Base-by-base conservation (phyloP, 2,888 invertebrate genomes). In the Polydrusus pterygomalis region DNA sequence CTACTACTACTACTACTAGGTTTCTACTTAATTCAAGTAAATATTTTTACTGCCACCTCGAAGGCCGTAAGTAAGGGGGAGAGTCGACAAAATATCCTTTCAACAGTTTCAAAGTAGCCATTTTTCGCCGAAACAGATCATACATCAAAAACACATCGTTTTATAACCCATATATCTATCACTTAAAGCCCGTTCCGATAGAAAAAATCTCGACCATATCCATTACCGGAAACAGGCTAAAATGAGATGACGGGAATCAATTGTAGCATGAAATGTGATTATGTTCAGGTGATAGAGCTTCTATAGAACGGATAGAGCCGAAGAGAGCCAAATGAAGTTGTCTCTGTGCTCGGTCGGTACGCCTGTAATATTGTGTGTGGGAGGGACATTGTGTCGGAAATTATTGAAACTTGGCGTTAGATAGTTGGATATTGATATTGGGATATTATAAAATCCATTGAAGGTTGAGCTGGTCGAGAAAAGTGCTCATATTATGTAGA, bases 261-360 rank as follows among this genome's bases (percentile, higher is more conserved):
- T 69, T 69, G 45, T 69, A 47, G 58, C 54, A 69, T 69, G 47
- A 58, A 69, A 58, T 15, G 56, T 58, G 69, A 69, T 69, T 60
- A 60, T 34, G 18, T 60, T 69, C 69, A 47, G 58, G 58, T 51
- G 69, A 69, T 58, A 69, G 69, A 69, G 69, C 69, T 20, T 58
- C 20, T 69, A 40, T 69, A 60, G 43, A 60, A 43, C 47, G 65
- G 47, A 65, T 65, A 65, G 65, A 65, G 64, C 47, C 30, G 45
- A 20, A 63, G 8, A 11, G 56, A 56, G 56, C 15, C 56, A 60
- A 38, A 60, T 60, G 34, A 38, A 60, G 58, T 60, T 60, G 58
- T 60, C 58, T 38, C 58, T 60, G 38, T 60, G 58, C 38, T 60
- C 58, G 34, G 58, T 60, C 58, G 38, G 58, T 18, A 60, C 58